phyloP scores from a whole-genome alignment of 1,140 invertebrate genomes.

The Anadara kagoshimensis region DNA sequence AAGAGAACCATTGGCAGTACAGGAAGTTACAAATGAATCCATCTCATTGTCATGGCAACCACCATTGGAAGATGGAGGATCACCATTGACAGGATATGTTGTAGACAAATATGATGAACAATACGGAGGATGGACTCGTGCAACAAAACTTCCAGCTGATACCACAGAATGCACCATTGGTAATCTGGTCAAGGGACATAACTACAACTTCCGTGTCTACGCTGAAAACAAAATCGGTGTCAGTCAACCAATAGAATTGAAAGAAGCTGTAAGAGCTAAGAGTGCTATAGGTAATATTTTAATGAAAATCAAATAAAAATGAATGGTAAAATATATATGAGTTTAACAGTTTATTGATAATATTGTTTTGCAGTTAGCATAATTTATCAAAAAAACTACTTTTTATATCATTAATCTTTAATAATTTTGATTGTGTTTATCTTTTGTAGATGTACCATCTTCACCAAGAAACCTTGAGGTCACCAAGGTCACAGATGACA shows the following conservation, averaged over 20 bases:
- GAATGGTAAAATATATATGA: neutral
- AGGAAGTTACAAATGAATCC: constrained; percentile 94
- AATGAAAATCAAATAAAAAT: neutral
- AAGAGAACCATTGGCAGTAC: constrained; percentile 92
- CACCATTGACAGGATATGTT: constrained; percentile 67
- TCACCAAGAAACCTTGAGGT: constrained; percentile 58
- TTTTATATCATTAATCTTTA: neutral
- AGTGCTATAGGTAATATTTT: constrained; percentile 76
- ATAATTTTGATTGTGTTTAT: neutral
- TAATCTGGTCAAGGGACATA: constrained; percentile 92
- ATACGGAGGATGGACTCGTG: constrained; percentile 83
- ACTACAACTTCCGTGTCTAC: constrained; percentile 97
- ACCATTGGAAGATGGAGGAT: constrained; percentile 66
- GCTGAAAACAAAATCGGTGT: constrained; percentile 98
- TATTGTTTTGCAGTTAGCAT: neutral
- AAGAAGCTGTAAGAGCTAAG: constrained; percentile 87
- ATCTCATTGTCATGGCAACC: constrained; percentile 80
- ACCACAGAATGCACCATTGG: constrained; percentile 79
- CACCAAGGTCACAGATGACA: constrained; percentile 64
- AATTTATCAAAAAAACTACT: too few relatives aligned
- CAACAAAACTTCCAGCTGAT: constrained; percentile 81
- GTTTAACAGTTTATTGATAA: neutral
- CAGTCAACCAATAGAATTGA: constrained; percentile 90
- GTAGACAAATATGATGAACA: constrained; percentile 81
- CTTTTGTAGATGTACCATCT: constrained; percentile 61